These are phyloP conservation scores for Tyria jacobaeae DNA, from an alignment of 2,888 invertebrate species.

Conservation along the genomic window DNA sequence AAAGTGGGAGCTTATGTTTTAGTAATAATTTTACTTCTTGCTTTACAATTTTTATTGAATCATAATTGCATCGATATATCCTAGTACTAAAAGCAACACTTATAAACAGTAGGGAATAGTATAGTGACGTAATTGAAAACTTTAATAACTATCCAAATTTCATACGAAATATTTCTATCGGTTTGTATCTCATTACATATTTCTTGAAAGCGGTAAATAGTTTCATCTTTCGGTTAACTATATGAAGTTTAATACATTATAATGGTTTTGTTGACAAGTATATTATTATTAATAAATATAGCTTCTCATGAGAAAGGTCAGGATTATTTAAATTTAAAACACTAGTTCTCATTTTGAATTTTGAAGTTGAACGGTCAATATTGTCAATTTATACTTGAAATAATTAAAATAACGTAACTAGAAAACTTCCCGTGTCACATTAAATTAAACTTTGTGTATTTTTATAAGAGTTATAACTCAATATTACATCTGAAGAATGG, in stretches of 20 bases:
- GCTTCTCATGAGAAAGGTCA: no score
- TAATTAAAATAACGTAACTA: neutral
- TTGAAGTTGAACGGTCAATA: neutral
- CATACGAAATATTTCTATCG: constrained; percentile 7
- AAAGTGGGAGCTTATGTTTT: no score
- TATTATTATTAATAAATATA: no score
- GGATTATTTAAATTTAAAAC: no score
- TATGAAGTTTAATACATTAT: neutral
- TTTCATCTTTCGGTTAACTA: neutral
- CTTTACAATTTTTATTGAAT: no score
- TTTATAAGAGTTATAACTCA: neutral
- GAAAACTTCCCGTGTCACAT: neutral
- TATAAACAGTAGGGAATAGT: no score
- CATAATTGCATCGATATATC: no score
- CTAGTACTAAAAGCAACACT: no score
- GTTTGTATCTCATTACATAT: constrained; percentile 7
- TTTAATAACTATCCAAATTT: constrained; percentile 3
- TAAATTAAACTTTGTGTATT: neutral
- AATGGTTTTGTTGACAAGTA: neutral
- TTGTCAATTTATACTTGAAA: neutral
- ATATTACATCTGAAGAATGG: neutral
- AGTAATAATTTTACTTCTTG: no score
- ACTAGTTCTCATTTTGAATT: no score
- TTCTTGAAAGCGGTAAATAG: constrained; percentile 8
- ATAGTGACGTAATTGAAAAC: neutral